Evolutionary conservation across 2,113 vertebrate species (phyloP).

Genomic region (Nerophis lumbriciformis): DNA sequence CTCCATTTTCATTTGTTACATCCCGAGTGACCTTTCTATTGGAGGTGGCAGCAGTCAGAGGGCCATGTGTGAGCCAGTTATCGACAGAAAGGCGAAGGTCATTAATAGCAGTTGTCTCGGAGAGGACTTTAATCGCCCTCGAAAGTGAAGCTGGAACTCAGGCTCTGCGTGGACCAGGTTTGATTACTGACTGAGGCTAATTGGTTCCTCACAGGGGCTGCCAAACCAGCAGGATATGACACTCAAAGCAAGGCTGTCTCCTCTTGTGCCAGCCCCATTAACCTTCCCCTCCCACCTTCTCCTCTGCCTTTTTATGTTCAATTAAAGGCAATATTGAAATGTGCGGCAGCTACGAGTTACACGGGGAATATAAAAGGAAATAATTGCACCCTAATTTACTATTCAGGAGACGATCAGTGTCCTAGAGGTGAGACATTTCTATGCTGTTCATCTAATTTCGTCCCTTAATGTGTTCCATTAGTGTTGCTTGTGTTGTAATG

Average conservation of each 20-base stretch:
- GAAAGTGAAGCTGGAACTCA: conserved; percentile 34
- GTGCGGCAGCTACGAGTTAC: conserved; percentile 26
- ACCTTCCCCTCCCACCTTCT: conserved; percentile 65
- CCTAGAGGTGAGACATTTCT: conserved; percentile 9
- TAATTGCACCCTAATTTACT: conserved; percentile 37
- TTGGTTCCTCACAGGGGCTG: conserved; percentile 50
- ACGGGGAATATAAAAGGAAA: conserved; percentile 23
- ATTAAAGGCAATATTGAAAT: conserved; percentile 60
- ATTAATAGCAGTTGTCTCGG: conserved; percentile 47
- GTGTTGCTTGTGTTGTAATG: background rate
- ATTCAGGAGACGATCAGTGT: conserved; percentile 5
- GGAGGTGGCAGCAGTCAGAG: conserved; percentile 49
- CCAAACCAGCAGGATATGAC: conserved; percentile 55
- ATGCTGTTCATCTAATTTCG: conserved; percentile 1
- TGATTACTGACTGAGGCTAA: conserved; percentile 59
- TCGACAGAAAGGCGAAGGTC: conserved; percentile 53
- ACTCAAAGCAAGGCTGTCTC: conserved; percentile 59
- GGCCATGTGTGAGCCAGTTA: conserved; percentile 32
- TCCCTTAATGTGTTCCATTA: conserved; percentile 6
- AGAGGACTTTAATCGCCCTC: conserved; percentile 41
- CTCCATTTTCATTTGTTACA: conserved; percentile 49
- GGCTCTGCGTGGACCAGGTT: conserved; percentile 24
- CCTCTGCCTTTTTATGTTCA: conserved; percentile 60
- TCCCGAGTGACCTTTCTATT: conserved; percentile 63
- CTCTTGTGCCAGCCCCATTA: conserved; percentile 68